phyloP scores from a whole-genome alignment of 2,113 vertebrate species.

The Elanoides forficatus region DNA sequence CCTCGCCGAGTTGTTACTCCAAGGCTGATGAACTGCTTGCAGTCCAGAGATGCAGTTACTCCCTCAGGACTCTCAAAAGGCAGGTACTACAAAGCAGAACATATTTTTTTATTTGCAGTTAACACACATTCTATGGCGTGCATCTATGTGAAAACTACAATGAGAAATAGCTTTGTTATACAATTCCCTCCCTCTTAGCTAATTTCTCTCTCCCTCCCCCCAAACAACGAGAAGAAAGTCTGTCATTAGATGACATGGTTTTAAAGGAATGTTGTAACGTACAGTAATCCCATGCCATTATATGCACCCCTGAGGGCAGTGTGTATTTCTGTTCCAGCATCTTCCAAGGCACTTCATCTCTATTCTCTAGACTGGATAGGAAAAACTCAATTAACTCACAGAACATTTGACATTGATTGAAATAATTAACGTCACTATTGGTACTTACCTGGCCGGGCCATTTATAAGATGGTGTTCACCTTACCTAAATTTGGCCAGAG shows the following conservation, averaged over 20 bases:
- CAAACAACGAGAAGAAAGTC: neutral
- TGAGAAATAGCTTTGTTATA: rapidly evolving
- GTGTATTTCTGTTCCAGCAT: neutral
- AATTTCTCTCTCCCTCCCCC: neutral
- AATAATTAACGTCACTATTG: neutral
- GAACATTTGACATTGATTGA: neutral
- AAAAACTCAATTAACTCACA: neutral
- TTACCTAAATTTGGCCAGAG: neutral
- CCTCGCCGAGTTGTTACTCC: neutral
- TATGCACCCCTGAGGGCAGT: neutral
- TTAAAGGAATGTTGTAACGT: conserved; percentile 25
- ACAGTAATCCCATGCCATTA: conserved; percentile 37
- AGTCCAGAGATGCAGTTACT: neutral
- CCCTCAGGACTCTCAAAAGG: neutral
- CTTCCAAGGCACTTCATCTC: neutral
- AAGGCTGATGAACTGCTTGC: neutral
- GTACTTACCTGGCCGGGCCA: neutral
- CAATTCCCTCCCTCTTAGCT: too few relatives aligned
- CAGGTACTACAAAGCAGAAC: neutral
- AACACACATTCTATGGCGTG: rapidly evolving
- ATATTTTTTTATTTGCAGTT: neutral
- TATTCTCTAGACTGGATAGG: neutral
- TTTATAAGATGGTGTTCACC: neutral
- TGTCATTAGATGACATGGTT: conserved; percentile 35
- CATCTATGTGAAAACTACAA: neutral